Evolutionary conservation across 2,888 invertebrate species (phyloP), one percentile per base, ranked within the genome.

Genomic region (Hipparchia semele): DNA sequence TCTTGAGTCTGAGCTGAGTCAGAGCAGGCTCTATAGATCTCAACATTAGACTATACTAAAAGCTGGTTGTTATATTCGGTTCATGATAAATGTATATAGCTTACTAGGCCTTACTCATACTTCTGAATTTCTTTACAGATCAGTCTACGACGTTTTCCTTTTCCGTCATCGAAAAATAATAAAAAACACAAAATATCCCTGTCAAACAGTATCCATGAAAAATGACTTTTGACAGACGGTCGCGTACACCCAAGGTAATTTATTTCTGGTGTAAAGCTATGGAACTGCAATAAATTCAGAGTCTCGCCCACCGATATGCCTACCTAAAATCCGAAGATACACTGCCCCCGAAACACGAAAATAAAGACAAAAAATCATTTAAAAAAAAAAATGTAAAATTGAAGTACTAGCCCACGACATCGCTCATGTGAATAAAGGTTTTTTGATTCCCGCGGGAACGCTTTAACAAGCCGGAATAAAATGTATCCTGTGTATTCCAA

Each of bases 171-270:
- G 23, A 33, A 59, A 33, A 33, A 6, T 59, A 39, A 60, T 12
- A 39, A 39, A 60, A 10, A 39, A 61, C 45, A 61, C 45, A 45
- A 39, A 39, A 61, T 61, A 23, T 58, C 8, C 8, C 60, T 45
- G 60, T 61, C 60, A 61, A 45, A 45, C 7, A n/a, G 45, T 61
- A 12, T 39, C 39, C 5, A 62, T 13, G 62, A 62, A 64, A 64
- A 64, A 51, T 64, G 64, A 64, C 49, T 64, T 64, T 64, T 64
- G 64, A 64, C 64, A 64, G 46, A 49, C 49, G 64, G 46, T 64
- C 64, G 64, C 49, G 13, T 49, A 13, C 49, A 13, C 64, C 64
- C 7, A 49, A 23, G 49, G 64, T 51, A 64, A 64, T 64, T 64
- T 64, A 64, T 64, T 49, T 64, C 49, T 46, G 49, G 64, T 49